phyloP scores from a whole-genome alignment of 2,113 vertebrate genomes.

The Dipodomys spectabilis region DNA sequence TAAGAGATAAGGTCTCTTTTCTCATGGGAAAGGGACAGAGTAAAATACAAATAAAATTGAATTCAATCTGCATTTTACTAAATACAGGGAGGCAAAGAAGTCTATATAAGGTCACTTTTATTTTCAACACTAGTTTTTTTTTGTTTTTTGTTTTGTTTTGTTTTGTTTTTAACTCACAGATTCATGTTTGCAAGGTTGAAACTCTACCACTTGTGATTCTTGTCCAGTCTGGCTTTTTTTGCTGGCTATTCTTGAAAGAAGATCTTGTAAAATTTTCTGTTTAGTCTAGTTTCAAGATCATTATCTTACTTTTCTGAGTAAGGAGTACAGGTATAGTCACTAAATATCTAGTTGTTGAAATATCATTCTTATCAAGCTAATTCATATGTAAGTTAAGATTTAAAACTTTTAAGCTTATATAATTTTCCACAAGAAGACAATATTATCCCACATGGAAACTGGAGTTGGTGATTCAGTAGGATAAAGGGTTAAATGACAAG shows the following conservation, averaged over 20 bases:
- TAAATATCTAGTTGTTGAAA: neutral
- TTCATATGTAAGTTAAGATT: neutral
- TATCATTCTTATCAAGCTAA: neutral
- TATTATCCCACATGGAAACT: neutral
- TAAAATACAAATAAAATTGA: constrained; percentile 21
- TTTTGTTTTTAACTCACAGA: too few relatives aligned
- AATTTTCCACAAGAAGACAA: neutral
- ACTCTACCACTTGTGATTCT: too few relatives aligned
- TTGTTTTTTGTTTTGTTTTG: too few relatives aligned
- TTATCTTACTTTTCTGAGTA: too few relatives aligned
- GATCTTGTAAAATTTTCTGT: too few relatives aligned
- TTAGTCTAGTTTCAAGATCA: too few relatives aligned
- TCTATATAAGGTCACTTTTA: neutral
- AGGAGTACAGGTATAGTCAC: too few relatives aligned
- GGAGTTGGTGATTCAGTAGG: neutral
- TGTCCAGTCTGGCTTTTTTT: too few relatives aligned
- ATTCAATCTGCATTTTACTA: neutral
- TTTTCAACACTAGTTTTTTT: too few relatives aligned
- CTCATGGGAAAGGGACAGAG: neutral
- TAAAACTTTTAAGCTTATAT: neutral
- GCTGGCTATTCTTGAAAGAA: too few relatives aligned
- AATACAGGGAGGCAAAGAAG: neutral
- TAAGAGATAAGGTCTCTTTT: constrained; percentile 3
- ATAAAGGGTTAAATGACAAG: neutral
- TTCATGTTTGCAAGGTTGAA: too few relatives aligned